Percentiles rank a stretch among this genome's conserved stretches.
Conservation (phyloP, 2,888 invertebrate genomes). For the Amphipoea lucens region DNA sequence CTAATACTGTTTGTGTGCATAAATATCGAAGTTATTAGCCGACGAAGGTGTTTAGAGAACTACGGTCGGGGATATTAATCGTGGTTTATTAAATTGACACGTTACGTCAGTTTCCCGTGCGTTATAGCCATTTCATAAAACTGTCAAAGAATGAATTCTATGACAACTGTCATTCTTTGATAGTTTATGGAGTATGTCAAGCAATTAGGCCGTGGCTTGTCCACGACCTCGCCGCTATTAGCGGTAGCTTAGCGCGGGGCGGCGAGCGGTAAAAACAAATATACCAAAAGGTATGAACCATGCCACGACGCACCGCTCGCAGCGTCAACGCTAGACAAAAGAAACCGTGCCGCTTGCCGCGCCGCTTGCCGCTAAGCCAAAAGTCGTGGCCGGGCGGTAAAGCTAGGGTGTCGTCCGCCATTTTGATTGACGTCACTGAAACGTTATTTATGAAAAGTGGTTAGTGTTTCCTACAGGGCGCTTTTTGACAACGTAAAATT, state of each 20-base stretch:
- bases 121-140: background rate
- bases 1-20: background rate
- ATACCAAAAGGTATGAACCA: too few relatives aligned
- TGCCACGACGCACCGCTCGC: too few relatives aligned
- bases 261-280: too few relatives aligned
- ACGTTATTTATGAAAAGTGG: background rate
- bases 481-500: background rate
- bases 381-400: too few relatives aligned
- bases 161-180: background rate
- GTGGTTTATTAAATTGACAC: background rate
- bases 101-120: background rate
- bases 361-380: too few relatives aligned
- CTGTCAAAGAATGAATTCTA: background rate
- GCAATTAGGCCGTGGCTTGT: background rate
- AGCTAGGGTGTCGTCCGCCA: background rate
- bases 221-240: too few relatives aligned
- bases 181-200: background rate
- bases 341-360: too few relatives aligned
- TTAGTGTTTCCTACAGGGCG: background rate
- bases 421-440: background rate
- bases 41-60: background rate
- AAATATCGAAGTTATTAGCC: background rate
- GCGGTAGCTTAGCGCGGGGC: too few relatives aligned
- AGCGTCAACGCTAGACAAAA: too few relatives aligned
- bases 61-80: background rate